Evolutionary conservation across 2,797 vertebrate species (phyloP).

Genomic region (Melanotaenia parkinsoni): DNA sequence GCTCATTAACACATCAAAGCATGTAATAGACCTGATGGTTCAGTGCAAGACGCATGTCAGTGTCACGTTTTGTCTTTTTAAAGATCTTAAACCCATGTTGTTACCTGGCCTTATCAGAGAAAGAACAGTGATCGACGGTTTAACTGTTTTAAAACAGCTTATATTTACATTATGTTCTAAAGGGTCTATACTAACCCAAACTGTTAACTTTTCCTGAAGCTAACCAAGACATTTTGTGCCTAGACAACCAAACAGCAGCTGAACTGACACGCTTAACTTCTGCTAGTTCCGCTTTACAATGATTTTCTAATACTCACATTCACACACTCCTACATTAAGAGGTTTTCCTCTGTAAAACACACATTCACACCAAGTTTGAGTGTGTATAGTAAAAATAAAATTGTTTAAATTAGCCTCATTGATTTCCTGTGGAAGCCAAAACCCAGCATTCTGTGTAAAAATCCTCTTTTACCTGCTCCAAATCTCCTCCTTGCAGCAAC

Average conservation of each 20-base stretch:
- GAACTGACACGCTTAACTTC: background rate
- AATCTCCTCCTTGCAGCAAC: background rate
- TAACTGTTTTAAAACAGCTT: background rate
- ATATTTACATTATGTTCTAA: background rate
- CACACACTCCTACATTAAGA: background rate
- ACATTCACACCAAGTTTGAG: background rate
- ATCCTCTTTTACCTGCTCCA: background rate
- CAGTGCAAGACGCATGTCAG: background rate
- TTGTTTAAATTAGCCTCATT: background rate
- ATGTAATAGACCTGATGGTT: slow-evolving; percentile 1
- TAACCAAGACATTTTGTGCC: background rate
- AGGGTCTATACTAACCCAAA: background rate
- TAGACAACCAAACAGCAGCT: background rate
- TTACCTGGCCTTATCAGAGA: background rate
- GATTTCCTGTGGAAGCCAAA: background rate
- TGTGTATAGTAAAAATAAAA: background rate
- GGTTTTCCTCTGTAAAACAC: background rate
- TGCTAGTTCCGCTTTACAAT: background rate
- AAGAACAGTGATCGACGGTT: background rate
- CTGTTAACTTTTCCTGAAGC: background rate
- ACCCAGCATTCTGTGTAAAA: background rate
- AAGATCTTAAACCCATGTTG: background rate
- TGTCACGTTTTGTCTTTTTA: slow-evolving; percentile 8
- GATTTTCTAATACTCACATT: background rate
- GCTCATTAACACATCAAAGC: background rate